Percentiles rank a stretch among this genome's conserved stretches.
Evolutionary conservation across 2,797 vertebrate genomes (phyloP).

Genomic region (Rhynchotus rufescens): DNA sequence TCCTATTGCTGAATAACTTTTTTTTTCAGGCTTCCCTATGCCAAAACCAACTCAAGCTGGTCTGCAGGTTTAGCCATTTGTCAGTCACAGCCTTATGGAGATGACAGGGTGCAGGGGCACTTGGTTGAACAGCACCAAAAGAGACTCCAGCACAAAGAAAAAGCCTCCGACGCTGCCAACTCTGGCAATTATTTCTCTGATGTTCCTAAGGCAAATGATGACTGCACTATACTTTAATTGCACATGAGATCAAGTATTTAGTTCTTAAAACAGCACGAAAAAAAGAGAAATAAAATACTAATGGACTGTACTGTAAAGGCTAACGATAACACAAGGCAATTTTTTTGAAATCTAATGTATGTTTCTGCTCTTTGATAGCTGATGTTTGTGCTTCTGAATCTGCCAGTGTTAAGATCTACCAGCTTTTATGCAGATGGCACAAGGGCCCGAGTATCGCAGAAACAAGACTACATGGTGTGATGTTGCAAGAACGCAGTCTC

Average conservation of each 20-base stretch:
- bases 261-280: background rate
- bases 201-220: constrained; percentile 15
- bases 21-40: background rate
- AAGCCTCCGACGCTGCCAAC: background rate
- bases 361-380: background rate
- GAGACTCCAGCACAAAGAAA: background rate
- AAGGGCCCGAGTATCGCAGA: background rate
- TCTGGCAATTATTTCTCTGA: background rate
- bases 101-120: background rate
- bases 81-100: background rate
- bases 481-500: background rate
- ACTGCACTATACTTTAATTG: background rate
- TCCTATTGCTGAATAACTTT: background rate
- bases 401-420: background rate
- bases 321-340: background rate
- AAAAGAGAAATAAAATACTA: background rate
- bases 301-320: background rate
- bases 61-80: background rate
- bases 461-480: background rate
- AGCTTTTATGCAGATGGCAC: background rate
- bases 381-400: background rate
- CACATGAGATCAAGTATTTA: background rate
- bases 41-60: background rate
- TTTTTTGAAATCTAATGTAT: background rate
- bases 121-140: background rate